Conservation (phyloP, 1,140 invertebrate genomes). For the Ceratitis capitata region DNA sequence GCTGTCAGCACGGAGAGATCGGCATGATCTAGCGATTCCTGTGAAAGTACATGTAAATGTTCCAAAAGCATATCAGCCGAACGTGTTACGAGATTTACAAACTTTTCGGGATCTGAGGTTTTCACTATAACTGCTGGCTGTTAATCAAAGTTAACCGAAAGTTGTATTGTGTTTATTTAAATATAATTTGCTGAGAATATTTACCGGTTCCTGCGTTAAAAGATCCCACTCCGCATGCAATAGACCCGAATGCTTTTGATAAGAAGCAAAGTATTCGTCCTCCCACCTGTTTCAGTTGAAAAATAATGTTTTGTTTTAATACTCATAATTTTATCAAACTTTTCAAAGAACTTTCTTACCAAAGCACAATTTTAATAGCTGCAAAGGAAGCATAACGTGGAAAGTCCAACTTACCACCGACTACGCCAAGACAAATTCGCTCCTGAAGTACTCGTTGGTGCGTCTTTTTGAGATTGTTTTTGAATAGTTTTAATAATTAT, state of each 20-base stretch:
- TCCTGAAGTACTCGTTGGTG: constrained; percentile 81
- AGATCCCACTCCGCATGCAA: constrained; percentile 60
- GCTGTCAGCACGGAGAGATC: constrained; percentile 80
- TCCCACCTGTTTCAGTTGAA: constrained; percentile 54
- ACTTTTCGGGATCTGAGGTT: constrained; percentile 77
- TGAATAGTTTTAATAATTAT: no score
- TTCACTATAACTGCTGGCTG: constrained; percentile 70
- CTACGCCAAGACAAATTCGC: constrained; percentile 75
- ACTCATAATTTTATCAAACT: background rate
- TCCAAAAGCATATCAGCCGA: constrained; percentile 76
- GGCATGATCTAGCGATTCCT: constrained; percentile 83
- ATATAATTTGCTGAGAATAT: background rate
- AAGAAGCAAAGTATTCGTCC: constrained; percentile 66
- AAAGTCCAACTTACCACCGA: constrained; percentile 81
- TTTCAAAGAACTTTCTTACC: constrained; percentile 68
- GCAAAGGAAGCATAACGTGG: constrained; percentile 83
- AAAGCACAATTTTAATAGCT: constrained; percentile 79
- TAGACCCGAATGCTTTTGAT: constrained; percentile 66
- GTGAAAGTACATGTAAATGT: constrained; percentile 79
- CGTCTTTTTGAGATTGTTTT: constrained; percentile 64
- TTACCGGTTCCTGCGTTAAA: background rate
- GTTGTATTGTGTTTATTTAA: background rate
- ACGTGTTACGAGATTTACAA: constrained; percentile 74
- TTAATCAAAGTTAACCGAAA: background rate
- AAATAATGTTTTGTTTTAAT: constrained; percentile 8